Base-by-base conservation (phyloP, 2,797 vertebrate genomes). In the Pogonophryne albipinna region DNA sequence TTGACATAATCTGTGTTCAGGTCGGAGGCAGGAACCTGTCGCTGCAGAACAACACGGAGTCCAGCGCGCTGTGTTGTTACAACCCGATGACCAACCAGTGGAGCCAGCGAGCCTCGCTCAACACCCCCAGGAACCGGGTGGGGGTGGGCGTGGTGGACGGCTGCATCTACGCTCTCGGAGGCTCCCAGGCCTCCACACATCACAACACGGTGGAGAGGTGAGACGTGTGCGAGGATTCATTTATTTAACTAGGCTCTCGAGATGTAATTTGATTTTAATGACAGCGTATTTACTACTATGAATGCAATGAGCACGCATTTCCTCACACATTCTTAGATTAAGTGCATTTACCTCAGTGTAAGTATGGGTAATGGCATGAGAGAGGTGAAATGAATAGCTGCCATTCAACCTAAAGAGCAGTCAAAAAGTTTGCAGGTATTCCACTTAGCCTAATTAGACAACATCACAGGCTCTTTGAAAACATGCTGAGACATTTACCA, bases 71-170 rank as follows among this genome's bases (percentile, higher is more conserved):
- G 68, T 90, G 82, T 91, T 96, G 95, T 89, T 96, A 96, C 89
- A 96, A 96, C 89, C 96, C 96, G 15, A 94, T 96, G 94, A 96
- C 94, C 78, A 96, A 96, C 89, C 93, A 95, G 82, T 96, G 96
- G 96, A 95, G 91, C 66, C 85, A 90, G 73, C 89, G 89, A 12
- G 93, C 95, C 9, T 69, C 93, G 5, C 93, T 96, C 75, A 95
- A 94, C 88, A 85, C 81, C 14, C 92, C 95, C 55, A 93, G 96
- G 77, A 96, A 96, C 91, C 75, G 96, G 19, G 95, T 96, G 27
- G 95, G 95, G 0, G 94, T 96, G 20, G 96, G 79, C 1, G 94
- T 93, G 68, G 85, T 96, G 58, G 96, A 96, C 16, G 92, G 94
- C 45, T 93, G 93, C 91, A 94, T 96, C 83, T 96, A 96, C 16